Evolutionary conservation across 2,888 invertebrate species (phyloP), one percentile per base, ranked within the genome.

Genomic region (Ennomos quercinarius): DNA sequence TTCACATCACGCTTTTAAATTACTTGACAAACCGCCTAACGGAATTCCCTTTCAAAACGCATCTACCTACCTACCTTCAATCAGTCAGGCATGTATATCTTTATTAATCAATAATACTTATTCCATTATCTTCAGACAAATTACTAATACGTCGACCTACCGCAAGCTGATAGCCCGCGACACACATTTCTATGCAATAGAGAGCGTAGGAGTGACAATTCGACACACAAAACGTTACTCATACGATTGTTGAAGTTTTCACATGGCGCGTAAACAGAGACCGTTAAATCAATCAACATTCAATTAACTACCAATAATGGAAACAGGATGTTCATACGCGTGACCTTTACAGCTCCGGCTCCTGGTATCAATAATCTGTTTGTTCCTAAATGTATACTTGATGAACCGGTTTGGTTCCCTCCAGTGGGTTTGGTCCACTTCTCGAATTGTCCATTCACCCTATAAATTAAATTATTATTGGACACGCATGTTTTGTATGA

Each of bases 241-340:
- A 35, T n/a, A 45, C 63, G 58, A 57, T 51, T 62, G 56, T 47
- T 44, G 48, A 43, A 62, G 72, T 74, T 73, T 71, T 69, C 59
- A 57, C 59, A 61, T 40, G 45, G 43, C 47, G 59, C 46, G 65
- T 70, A 72, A 76, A 76, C 74, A 75, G 51, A 57, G 34, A 55
- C 63, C 58, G 71, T 72, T 67, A 66, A 62, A 74, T 77, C 64
- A 67, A 73, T 78, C 74, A 79, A 77, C 79, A 77, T 71, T 53
- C 51, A 60, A 77, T 71, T 53, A 50, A 60, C 57, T 55, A 27
- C 1, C 0, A 49, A 54, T n/a, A 74, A 72, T 72, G 66, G 65
- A 68, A 73, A 74, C 75, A 73, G 74, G 70, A 76, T 72, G 70
- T 70, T 62, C 11, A 58, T 51, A 61, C 61, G 57, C 53, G 54